Evolutionary conservation across 2,113 vertebrate genomes (phyloP), one percentile per base, ranked within the genome.

Genomic region (Anoplopoma fimbria): DNA sequence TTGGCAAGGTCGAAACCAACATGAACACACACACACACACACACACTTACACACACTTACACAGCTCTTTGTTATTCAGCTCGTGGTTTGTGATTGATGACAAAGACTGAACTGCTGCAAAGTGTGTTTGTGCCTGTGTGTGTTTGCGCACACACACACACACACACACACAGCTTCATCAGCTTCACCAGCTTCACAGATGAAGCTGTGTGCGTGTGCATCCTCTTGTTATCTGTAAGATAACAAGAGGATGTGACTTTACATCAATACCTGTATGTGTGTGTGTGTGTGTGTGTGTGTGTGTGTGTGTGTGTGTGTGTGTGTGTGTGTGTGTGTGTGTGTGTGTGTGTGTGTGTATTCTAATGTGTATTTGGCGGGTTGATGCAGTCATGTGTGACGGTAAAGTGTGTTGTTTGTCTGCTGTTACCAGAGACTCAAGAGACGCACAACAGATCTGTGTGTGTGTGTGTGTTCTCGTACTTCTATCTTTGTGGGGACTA

Each of bases 1-100:
- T 53, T 38, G 19, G 51, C 83, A 88, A 86, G 80, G 83, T 86
- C 80, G 80, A 71, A 84, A 13, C 51, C 57, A 60, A 33, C 25
- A 55, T 6, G 0, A 1, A 58, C 57, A 53, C 40, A 72, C 58
- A 25, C 45, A 70, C 53, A 61, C n/a, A 69, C 10, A 27, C 17
- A 75, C n/a, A 38, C 77, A 70, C 49, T 42, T 27, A 49, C 62
- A 42, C 45, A 53, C 69, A 45, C 29, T 47, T 23, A 69, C 13
- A 49, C 1, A 53, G 1, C 73, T 63, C 53, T 70, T 86, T 83
- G 75, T 76, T 45, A 81, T 79, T 81, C 84, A 81, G 64, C 36
- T 65, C 23, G 68, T 79, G 69, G 45, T 61, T 79, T 60, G 45
- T 79, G 72, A 82, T 69, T 36, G 63, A 85, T 79, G 70, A 75